Percentiles rank a stretch among this genome's conserved stretches.
Evolutionary conservation across 2,113 vertebrate genomes (phyloP).

Genomic region (Prunella himalayana): DNA sequence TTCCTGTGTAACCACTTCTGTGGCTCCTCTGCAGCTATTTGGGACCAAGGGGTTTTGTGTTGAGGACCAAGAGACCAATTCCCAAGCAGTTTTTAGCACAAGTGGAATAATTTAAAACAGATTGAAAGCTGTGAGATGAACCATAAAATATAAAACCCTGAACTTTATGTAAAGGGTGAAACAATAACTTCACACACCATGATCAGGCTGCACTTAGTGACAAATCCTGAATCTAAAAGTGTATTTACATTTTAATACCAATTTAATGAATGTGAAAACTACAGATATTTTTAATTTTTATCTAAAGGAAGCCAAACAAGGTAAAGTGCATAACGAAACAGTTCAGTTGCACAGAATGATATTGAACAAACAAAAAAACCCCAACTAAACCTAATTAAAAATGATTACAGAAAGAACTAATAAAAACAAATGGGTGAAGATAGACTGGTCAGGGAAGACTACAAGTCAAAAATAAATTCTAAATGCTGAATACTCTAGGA

Average conservation of each 20-base stretch:
- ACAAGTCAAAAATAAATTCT: not conserved
- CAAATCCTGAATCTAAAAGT: not conserved
- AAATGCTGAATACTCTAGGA: not conserved
- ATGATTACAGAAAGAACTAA: not conserved
- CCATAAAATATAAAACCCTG: not conserved
- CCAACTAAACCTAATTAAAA: not conserved
- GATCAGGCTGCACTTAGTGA: not conserved
- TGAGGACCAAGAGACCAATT: not conserved
- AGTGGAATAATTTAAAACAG: not conserved
- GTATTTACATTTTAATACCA: not conserved
- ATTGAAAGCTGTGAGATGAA: not conserved
- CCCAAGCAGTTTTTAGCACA: not conserved
- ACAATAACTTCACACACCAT: not conserved
- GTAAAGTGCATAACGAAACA: not conserved
- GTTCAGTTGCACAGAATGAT: not conserved
- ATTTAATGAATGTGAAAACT: not conserved
- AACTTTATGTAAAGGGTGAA: not conserved
- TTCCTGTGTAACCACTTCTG: not conserved
- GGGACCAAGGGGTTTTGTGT: fast-evolving
- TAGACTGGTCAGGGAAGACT: not conserved
- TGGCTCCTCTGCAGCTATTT: not conserved
- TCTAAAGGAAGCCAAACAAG: not conserved
- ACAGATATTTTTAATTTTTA: not conserved
- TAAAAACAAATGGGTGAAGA: not conserved
- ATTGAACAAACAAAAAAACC: fast-evolving